Evolutionary conservation across 1,140 invertebrate species (phyloP), one percentile per base, ranked within the genome.

Genomic region (Nasonia vitripennis): DNA sequence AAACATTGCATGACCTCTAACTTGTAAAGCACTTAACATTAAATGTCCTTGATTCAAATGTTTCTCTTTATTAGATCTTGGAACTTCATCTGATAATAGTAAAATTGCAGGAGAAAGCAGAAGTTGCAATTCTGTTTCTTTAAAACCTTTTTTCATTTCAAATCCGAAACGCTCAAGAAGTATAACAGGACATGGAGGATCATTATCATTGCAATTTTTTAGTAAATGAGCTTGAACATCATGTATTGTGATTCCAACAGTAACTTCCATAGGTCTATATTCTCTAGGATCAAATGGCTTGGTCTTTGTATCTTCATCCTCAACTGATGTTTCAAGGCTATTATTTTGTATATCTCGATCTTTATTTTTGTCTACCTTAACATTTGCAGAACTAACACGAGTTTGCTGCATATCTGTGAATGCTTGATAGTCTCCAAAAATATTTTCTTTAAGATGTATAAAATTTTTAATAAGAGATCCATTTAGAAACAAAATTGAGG

Each of bases 1-100:
- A 91, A 99, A 99, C 96, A 99, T 98, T 2, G 98, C 99, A 93
- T 99, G 98, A 2, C 98, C 99, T 87, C 98, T 94, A 68, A 98
- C 95, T 94, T 98, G 97, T 48, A 99, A 94, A 0, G 97, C 98
- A 27, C 97, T 98, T 1, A 99, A 93, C 94, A 98, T 96, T 78
- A 99, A 92, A 92, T 98, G 97, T 20, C 98, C 98, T 92, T 98
- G 97, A 89, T 96, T 96, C 34, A 99, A 93, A 92, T 98, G 97
- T 87, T 95, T 94, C 75, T 97, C 96, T 83, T 95, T 95, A 34
- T 92, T 94, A 1, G 95, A 93, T 83, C 97, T 94, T 20, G 94
- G 92, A 5, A 96, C 91, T 86, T 95, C 96, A 89, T 98, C 97
- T 1, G 95, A 94, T 2, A 96, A 95, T n/a, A 97, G 94, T 81